Conservation (phyloP, 1,140 invertebrate genomes). For the Lasaia peninsularis region DNA sequence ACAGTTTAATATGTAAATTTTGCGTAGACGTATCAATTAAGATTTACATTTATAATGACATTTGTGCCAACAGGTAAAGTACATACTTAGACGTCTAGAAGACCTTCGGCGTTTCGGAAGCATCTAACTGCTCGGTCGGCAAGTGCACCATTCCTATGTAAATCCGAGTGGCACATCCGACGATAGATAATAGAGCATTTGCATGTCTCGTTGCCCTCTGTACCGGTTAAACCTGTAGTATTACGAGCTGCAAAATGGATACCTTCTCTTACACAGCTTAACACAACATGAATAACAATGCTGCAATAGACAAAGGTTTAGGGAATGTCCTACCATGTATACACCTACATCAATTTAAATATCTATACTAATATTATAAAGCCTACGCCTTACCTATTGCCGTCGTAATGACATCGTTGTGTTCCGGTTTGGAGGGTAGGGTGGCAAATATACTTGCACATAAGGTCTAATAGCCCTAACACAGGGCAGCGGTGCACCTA, state of each 20-base stretch:
- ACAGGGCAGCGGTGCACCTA: too few relatives aligned
- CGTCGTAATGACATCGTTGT: too few relatives aligned
- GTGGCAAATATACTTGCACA: too few relatives aligned
- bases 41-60: slow-evolving; percentile 43
- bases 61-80: neutral
- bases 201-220: slow-evolving; percentile 62
- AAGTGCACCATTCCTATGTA: slow-evolving; percentile 68
- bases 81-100: slow-evolving; percentile 16
- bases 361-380: too few relatives aligned
- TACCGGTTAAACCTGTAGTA: slow-evolving; percentile 45
- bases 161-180: slow-evolving; percentile 53
- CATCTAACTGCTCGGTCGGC: slow-evolving; percentile 47
- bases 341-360: neutral
- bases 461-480: too few relatives aligned
- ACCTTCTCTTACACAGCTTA: slow-evolving; percentile 40
- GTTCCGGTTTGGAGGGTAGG: too few relatives aligned
- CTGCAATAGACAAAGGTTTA: slow-evolving; percentile 51
- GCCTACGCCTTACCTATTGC: too few relatives aligned
- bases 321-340: slow-evolving; percentile 19
- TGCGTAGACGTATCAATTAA: slow-evolving; percentile 47
- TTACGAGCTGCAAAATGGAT: slow-evolving; percentile 38
- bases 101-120: slow-evolving; percentile 32
- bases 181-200: slow-evolving; percentile 62
- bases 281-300: slow-evolving; percentile 48
- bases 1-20: slow-evolving; percentile 48